phyloP scores from a whole-genome alignment of 2,888 invertebrate genomes.

The Stomorhina lunata region DNA sequence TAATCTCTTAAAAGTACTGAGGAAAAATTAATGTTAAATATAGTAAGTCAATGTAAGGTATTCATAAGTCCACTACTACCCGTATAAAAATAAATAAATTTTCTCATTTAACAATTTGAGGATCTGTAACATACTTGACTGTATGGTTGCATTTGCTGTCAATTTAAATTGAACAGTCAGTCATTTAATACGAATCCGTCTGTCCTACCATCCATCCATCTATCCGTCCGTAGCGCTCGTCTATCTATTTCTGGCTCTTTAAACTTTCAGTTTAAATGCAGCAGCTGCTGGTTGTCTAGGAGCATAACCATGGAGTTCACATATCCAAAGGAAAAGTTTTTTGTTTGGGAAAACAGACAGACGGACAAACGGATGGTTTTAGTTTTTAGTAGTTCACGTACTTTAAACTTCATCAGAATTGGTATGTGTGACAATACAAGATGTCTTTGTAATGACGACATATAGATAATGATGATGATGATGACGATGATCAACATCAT shows the following conservation, averaged over 20 bases:
- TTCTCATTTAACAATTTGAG: constrained; percentile 34
- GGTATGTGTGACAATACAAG: constrained; percentile 65
- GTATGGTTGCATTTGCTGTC: constrained; percentile 62
- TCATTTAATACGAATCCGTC: constrained; percentile 52
- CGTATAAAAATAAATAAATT: neutral
- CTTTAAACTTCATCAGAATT: constrained; percentile 59
- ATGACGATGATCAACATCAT: constrained; percentile 28
- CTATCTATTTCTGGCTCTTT: neutral
- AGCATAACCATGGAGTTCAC: constrained; percentile 2
- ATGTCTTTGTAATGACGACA: constrained; percentile 63
- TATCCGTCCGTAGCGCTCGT: neutral
- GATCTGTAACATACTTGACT: constrained; percentile 62
- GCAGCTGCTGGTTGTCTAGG: constrained; percentile 55
- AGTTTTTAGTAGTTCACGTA: constrained; percentile 56
- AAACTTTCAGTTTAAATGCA: constrained; percentile 45
- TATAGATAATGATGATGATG: constrained; percentile 40
- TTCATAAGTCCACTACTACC: neutral
- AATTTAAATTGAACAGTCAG: constrained; percentile 66
- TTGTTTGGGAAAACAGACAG: no score
- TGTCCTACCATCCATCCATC: constrained; percentile 9
- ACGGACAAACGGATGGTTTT: no score
- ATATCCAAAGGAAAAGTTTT: constrained; percentile 9
- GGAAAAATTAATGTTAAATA: no score
- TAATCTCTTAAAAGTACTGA: no score
- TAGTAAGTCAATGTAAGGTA: no score